Evolutionary conservation across 2,888 invertebrate genomes (phyloP).

Genomic region (Clanis bilineata): DNA sequence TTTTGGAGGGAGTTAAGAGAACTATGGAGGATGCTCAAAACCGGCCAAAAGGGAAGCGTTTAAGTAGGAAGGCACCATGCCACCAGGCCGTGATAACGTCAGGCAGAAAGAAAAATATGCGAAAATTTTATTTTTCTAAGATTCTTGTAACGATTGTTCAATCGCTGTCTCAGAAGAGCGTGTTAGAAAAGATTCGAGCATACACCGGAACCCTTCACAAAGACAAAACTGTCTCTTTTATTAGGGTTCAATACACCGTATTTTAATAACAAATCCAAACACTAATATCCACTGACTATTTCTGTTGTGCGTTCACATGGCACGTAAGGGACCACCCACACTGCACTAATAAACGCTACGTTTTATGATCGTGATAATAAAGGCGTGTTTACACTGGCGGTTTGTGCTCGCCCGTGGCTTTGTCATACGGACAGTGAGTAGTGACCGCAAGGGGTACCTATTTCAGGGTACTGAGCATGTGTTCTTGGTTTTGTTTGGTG

Average conservation of each 20-base stretch:
- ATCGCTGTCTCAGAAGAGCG: too few relatives aligned
- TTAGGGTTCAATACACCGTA: slow-evolving; percentile 32
- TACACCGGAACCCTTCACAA: background rate
- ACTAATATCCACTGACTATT: slow-evolving; percentile 45
- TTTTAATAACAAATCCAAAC: slow-evolving; percentile 47
- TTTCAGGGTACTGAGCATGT: slow-evolving; percentile 45
- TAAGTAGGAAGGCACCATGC: too few relatives aligned
- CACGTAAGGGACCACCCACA: slow-evolving; percentile 66
- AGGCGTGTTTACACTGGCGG: slow-evolving; percentile 63
- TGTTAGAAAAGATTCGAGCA: background rate
- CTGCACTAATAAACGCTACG: slow-evolving; percentile 65
- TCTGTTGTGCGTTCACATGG: slow-evolving; percentile 33
- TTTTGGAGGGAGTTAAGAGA: too few relatives aligned
- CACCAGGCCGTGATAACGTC: too few relatives aligned
- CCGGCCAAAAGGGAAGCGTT: too few relatives aligned
- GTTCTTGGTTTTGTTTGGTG: slow-evolving; percentile 28
- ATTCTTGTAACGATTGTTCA: background rate
- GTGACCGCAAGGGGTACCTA: slow-evolving; percentile 38
- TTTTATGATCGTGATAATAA: slow-evolving; percentile 74
- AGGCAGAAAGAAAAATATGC: too few relatives aligned
- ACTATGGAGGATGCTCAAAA: too few relatives aligned
- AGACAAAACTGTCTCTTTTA: slow-evolving; percentile 10
- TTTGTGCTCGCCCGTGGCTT: slow-evolving; percentile 41
- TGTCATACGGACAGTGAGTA: slow-evolving; percentile 42
- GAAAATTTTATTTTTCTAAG: too few relatives aligned